These are phyloP conservation scores for Nomada fucata DNA, from an alignment of 2,888 invertebrate species.

Conservation along the genomic window DNA sequence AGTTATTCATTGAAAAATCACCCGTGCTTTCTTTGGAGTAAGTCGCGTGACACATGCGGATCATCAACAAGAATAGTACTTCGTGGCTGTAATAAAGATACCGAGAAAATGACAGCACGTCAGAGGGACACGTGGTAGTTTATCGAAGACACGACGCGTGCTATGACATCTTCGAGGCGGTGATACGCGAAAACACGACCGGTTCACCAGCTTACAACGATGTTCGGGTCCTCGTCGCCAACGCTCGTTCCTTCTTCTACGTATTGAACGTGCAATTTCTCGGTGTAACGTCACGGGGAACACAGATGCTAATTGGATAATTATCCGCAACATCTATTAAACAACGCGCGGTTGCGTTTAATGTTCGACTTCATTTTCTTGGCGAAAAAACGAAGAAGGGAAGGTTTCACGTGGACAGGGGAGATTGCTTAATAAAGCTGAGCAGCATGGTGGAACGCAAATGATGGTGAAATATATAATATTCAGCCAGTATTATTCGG, in stretches of 20 bases:
- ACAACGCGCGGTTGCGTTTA: conserved; percentile 31
- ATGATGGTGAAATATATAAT: conserved; percentile 23
- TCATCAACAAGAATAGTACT: neutral
- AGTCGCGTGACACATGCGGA: neutral
- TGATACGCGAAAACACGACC: conserved; percentile 39
- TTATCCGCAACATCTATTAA: conserved; percentile 61
- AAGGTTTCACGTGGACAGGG: neutral
- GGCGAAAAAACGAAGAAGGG: neutral
- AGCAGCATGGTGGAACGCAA: neutral
- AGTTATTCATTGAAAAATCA: neutral
- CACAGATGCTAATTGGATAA: conserved; percentile 60
- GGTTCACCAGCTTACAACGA: conserved; percentile 12
- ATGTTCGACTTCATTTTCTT: conserved; percentile 19
- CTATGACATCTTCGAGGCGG: conserved; percentile 30
- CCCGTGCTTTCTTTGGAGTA: too few species aligned
- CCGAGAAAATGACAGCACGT: neutral
- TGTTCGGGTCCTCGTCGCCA: conserved; percentile 39
- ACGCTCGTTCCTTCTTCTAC: conserved; percentile 22
- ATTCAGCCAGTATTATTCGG: conserved; percentile 11
- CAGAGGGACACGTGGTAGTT: neutral
- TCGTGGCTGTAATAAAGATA: neutral
- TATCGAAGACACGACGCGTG: conserved; percentile 12
- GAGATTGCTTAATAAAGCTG: conserved; percentile 48
- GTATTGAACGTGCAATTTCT: conserved; percentile 42
- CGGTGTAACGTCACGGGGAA: conserved; percentile 26